Conservation (phyloP, 2,888 invertebrate genomes). For the Mythimna lalbum region DNA sequence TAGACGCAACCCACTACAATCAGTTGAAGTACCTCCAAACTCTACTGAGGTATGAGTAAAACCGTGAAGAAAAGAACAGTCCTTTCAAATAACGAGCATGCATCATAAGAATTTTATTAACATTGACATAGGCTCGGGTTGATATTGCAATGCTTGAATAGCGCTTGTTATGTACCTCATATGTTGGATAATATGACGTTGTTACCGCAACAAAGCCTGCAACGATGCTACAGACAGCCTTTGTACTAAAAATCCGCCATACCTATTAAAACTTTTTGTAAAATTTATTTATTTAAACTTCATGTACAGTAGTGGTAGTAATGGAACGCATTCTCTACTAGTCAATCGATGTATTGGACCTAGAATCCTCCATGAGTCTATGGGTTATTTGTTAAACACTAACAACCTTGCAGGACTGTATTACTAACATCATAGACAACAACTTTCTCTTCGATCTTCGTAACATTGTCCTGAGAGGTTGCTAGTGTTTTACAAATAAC, state of each 20-base stretch:
- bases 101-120: neutral
- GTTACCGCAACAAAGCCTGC: neutral
- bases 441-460: no score
- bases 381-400: no score
- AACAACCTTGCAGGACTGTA: no score
- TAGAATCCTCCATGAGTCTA: neutral
- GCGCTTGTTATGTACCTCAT: neutral
- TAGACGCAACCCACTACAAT: neutral
- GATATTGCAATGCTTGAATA: constrained; percentile 2
- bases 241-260: neutral
- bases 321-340: no score
- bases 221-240: neutral
- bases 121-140: neutral
- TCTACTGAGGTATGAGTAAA: neutral
- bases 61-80: neutral
- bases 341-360: neutral
- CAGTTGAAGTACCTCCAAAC: neutral
- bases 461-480: no score
- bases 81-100: constrained; percentile 1
- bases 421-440: no score
- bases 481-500: no score
- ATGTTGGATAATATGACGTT: neutral
- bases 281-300: no score
- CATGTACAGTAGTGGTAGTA: no score
- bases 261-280: neutral